Evolutionary conservation across 2,113 vertebrate genomes (phyloP).

Genomic region (Dicrurus megarhynchus): DNA sequence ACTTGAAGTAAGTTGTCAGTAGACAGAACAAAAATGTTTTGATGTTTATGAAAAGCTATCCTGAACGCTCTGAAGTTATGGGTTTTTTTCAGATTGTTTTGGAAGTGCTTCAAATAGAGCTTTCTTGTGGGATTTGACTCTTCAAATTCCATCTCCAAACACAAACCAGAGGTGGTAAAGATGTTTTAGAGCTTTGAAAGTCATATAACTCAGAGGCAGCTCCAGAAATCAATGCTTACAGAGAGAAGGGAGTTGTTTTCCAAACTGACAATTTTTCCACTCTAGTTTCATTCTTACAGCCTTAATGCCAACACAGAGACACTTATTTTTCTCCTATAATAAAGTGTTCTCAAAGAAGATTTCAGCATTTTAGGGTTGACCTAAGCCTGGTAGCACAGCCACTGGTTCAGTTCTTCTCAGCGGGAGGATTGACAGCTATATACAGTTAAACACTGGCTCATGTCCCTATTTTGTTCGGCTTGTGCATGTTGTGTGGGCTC

Average conservation of each 20-base stretch:
- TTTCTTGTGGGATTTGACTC: slow-evolving; percentile 47
- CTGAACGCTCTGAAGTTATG: slow-evolving; percentile 22
- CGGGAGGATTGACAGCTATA: background rate
- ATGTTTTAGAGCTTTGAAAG: slow-evolving; percentile 8
- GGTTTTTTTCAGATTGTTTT: background rate
- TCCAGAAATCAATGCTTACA: background rate
- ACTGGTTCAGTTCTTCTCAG: background rate
- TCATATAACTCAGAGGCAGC: background rate
- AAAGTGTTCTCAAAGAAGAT: background rate
- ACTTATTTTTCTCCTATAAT: background rate
- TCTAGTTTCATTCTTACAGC: background rate
- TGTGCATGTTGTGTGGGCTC: background rate
- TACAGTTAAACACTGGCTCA: background rate
- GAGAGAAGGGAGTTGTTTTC: background rate
- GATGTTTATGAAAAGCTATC: slow-evolving; percentile 31
- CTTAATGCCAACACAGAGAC: background rate
- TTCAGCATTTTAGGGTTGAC: background rate
- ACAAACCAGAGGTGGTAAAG: slow-evolving; percentile 10
- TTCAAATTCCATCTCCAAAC: background rate
- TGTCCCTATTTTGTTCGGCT: background rate
- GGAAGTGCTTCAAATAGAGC: slow-evolving; percentile 32
- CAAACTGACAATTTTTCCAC: background rate
- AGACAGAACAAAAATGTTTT: slow-evolving; percentile 33
- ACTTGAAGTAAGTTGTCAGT: background rate
- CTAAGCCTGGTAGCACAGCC: accelerated